These are phyloP conservation scores for Sylvilagus bachmani DNA, from an alignment of 2,113 vertebrate species.

Conservation along the genomic window DNA sequence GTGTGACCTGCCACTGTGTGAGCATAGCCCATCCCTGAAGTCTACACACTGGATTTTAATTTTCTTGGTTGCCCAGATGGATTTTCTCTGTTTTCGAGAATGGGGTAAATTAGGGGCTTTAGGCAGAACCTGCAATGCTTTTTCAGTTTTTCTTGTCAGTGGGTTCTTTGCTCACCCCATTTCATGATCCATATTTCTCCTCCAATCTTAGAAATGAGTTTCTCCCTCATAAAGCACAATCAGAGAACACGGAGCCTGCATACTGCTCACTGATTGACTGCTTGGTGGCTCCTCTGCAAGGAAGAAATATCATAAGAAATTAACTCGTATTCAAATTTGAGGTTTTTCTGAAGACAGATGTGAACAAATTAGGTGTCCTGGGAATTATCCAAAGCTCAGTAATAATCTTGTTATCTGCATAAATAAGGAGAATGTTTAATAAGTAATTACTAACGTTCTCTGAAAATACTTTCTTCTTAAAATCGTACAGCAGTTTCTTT, in stretches of 20 bases:
- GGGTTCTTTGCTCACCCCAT: slow-evolving; percentile 9
- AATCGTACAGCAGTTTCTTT: not conserved
- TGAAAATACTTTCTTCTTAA: not conserved
- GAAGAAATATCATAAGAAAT: slow-evolving; percentile 19
- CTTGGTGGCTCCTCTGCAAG: slow-evolving; percentile 76
- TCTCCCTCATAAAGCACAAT: not conserved
- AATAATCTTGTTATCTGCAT: slow-evolving; percentile 63
- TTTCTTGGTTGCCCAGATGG: not conserved
- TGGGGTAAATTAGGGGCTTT: slow-evolving; percentile 55
- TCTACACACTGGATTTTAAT: not conserved
- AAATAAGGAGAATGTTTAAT: slow-evolving; percentile 56
- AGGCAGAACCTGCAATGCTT: slow-evolving; percentile 53
- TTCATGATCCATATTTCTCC: slow-evolving; percentile 64
- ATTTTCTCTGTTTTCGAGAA: slow-evolving; percentile 53
- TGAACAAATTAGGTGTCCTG: slow-evolving; percentile 65
- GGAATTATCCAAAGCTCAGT: slow-evolving; percentile 77
- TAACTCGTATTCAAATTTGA: slow-evolving; percentile 38
- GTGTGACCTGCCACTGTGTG: not conserved
- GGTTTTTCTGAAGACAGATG: slow-evolving; percentile 71
- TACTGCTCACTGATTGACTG: slow-evolving; percentile 62
- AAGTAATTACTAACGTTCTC: slow-evolving; percentile 42
- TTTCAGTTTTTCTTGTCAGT: slow-evolving; percentile 65
- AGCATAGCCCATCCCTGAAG: slow-evolving; percentile 2
- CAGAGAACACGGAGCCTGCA: not conserved
- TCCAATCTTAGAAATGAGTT: slow-evolving; percentile 46